phyloP scores from a whole-genome alignment of 1,140 invertebrate species.

The Drosophila tani region DNA sequence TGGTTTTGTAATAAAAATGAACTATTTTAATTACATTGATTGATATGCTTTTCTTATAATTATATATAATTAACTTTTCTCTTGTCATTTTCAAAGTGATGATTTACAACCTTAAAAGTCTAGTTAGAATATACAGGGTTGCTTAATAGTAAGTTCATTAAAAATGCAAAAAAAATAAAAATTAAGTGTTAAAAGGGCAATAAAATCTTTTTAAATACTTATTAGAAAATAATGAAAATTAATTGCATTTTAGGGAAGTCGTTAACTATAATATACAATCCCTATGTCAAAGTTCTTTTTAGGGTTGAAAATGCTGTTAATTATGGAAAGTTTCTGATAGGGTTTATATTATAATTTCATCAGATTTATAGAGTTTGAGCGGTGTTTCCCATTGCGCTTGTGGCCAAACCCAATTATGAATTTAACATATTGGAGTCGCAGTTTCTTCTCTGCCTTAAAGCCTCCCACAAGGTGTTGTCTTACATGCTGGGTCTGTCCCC shows the following conservation, averaged over 20 bases:
- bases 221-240: neutral
- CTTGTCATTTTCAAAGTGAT: neutral
- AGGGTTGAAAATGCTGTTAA: no score
- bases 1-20: neutral
- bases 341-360: neutral
- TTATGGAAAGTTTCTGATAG: neutral
- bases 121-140: neutral
- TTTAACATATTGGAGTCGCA: neutral
- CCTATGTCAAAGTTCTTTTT: neutral
- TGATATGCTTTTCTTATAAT: neutral
- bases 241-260: no score
- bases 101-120: constrained; percentile 1
- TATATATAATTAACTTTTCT: neutral
- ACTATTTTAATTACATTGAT: neutral
- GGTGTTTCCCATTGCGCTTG: neutral
- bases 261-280: neutral
- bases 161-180: neutral
- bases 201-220: neutral
- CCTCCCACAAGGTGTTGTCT: constrained; percentile 30
- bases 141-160: neutral
- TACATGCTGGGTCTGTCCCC: constrained; percentile 31
- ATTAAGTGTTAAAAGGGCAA: neutral
- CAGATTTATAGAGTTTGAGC: neutral
- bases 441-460: neutral
- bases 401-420: neutral